Conservation (phyloP, 2,888 invertebrate genomes). For the Drosophila suboccidentalis region DNA sequence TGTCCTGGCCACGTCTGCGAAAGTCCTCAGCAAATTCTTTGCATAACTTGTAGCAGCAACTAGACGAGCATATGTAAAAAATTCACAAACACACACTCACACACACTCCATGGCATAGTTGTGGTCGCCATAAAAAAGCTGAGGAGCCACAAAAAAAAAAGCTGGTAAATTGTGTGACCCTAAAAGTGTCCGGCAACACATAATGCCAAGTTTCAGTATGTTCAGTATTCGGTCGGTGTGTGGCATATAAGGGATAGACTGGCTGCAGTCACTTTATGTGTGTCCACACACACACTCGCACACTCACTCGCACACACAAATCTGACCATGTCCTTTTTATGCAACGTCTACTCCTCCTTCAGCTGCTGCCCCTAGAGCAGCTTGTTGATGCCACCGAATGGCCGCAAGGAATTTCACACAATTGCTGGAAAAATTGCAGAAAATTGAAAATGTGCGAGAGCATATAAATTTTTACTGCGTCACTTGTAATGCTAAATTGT, state of each 20-base stretch:
- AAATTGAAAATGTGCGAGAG: conserved; percentile 81
- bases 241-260: conserved; percentile 29
- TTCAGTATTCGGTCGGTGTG: conserved; percentile 21
- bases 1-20: conserved; percentile 41
- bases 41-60: conserved; percentile 74
- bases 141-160: conserved; percentile 47
- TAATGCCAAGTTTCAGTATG: conserved; percentile 62
- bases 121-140: conserved; percentile 62
- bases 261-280: conserved; percentile 42
- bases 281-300: conserved; percentile 7
- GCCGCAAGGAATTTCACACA: conserved; percentile 81
- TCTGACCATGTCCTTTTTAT: conserved; percentile 70
- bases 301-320: conserved; percentile 38
- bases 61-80: conserved; percentile 77
- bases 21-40: conserved; percentile 48
- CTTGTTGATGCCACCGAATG: conserved; percentile 45
- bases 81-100: conserved; percentile 21
- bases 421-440: conserved; percentile 79
- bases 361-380: neutral
- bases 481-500: conserved; percentile 81
- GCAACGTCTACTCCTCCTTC: conserved; percentile 33
- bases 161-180: conserved; percentile 79
- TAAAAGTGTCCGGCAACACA: conserved; percentile 79
- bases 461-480: conserved; percentile 80
- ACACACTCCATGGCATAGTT: conserved; percentile 46